A percentile compares a stretch with the other conserved stretches of the same genome.
phyloP scores from a whole-genome alignment of 2,797 vertebrate species.

The Malurus leucopterus region DNA sequence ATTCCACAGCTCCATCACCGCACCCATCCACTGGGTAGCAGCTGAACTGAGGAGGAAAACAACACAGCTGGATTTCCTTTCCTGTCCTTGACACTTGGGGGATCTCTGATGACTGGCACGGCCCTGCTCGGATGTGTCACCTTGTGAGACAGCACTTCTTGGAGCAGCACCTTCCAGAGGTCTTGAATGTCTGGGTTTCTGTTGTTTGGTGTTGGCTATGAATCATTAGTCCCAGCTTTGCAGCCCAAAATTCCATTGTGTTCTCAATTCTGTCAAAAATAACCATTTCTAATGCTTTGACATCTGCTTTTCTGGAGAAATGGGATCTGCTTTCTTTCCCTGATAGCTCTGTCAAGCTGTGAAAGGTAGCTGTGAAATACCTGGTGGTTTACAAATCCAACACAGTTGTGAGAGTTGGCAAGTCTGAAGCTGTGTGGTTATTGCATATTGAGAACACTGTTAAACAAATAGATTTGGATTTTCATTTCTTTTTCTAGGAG shows the following conservation, averaged over 20 bases:
- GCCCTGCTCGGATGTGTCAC: background rate
- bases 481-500: background rate
- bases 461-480: background rate
- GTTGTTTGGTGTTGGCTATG: accelerated
- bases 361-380: background rate
- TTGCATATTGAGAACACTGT: background rate
- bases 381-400: background rate
- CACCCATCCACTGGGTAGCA: background rate
- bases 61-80: background rate
- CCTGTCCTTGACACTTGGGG: background rate
- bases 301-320: background rate
- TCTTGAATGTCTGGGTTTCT: background rate
- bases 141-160: background rate
- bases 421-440: background rate
- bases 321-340: background rate
- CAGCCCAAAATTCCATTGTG: background rate
- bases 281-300: background rate
- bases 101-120: background rate
- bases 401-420: background rate
- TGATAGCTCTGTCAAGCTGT: background rate
- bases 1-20: background rate
- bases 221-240: background rate
- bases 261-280: background rate
- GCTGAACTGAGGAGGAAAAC: background rate
- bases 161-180: background rate